A percentile compares a stretch with the other conserved stretches of the same genome.
Conservation (phyloP, 2,797 vertebrate genomes). For the Galago senegalensis region DNA sequence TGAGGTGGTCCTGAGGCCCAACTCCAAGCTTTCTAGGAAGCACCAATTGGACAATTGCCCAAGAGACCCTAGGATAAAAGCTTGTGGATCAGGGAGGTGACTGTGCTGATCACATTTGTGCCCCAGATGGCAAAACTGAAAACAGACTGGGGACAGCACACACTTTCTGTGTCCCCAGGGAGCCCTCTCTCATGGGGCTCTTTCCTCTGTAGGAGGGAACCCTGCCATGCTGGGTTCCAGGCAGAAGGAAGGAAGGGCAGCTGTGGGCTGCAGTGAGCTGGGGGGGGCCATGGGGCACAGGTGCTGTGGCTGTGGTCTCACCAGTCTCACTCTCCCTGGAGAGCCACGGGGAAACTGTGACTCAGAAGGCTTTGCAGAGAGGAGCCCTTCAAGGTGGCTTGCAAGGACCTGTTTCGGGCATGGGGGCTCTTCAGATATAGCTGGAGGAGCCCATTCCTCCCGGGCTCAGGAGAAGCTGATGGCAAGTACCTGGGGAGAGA, state of each 20-base stretch:
- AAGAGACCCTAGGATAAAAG: background rate
- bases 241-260: background rate
- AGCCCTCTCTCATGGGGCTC: background rate
- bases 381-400: rapidly evolving
- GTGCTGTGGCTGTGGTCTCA: rapidly evolving
- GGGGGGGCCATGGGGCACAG: rapidly evolving
- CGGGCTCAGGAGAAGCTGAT: background rate
- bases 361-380: background rate
- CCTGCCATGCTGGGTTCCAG: background rate
- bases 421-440: background rate
- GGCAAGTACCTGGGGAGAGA: background rate
- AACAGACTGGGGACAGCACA: background rate
- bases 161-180: background rate
- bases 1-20: background rate
- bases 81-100: background rate
- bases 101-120: rapidly evolving
- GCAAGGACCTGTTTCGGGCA: background rate
- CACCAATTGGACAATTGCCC: no score
- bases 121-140: background rate
- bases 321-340: background rate
- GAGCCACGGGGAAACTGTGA: background rate
- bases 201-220: background rate
- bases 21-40: background rate
- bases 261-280: no score
- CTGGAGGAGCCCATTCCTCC: background rate